Base-by-base conservation (phyloP, 2,888 invertebrate species). In the Platycheirus rosarum region DNA sequence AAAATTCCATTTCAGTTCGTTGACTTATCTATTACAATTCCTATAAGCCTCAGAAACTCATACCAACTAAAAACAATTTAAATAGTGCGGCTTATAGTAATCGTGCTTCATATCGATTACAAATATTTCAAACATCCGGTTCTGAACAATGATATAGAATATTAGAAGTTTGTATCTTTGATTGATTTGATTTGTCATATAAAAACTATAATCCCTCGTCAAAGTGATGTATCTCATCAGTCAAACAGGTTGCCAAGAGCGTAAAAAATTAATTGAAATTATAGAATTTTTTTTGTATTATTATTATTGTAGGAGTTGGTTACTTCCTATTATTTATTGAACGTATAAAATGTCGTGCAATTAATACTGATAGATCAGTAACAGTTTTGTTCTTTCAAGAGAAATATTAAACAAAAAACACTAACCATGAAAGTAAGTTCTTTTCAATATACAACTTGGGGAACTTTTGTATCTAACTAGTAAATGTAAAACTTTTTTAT, bases 311-410 rank as follows among this genome's bases (percentile, higher is more conserved):
- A n/a, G 4, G 9, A 26, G 11, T n/a, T 35, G 7, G 7, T n/a
- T 35, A 53, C 53, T 53, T 53, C 53, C 53, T 53, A 53, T 35
- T 53, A 35, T 53, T n/a, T 35, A 11, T n/a, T 32, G 11, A 32
- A 53, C 3, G 32, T 53, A 53, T 53, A 53, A 53, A 53, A 35
- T 35, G 35, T 53, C 18, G 32, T n/a, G n/a, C n/a, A 8, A 53
- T 18, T 53, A 26, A 18, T 26, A 53, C 9, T n/a, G 4, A 18
- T n/a, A n/a, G 16, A 35, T 53, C 53, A 53, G 53, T 53, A n/a
- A 35, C 18, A 35, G 35, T 20, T 35, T 53, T 18, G 32, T 53
- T 32, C 18, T 53, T 16, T 32, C 35, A 18, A 35, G 18, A 35
- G 11, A 53, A 51, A 32, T 13, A 32, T n/a, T 14, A 32, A 8